These are phyloP conservation scores for Chloroceryle amazona DNA, from an alignment of 2,797 vertebrate genomes.

Conservation along the genomic window DNA sequence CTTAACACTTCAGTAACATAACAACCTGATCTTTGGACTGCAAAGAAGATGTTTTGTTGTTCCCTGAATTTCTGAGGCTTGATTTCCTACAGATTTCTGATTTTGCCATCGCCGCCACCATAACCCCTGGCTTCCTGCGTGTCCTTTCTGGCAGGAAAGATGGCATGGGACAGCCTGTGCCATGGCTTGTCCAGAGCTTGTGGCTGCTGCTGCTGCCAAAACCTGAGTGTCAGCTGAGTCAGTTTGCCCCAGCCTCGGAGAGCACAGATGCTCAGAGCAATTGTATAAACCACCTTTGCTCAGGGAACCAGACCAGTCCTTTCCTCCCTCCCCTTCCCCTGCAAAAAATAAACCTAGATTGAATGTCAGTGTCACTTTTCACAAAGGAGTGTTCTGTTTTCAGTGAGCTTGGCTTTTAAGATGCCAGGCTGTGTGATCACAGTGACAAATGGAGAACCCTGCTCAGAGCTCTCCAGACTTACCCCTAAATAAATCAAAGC, in stretches of 20 bases:
- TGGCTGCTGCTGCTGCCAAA: neutral
- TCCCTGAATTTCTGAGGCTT: neutral
- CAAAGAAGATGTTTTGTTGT: neutral
- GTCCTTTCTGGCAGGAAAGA: neutral
- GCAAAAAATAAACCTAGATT: conserved; percentile 56
- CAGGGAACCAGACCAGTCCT: neutral
- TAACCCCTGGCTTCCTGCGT: neutral
- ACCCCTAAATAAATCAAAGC: conserved; percentile 59
- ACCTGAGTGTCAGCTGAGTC: accelerated
- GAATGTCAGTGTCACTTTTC: conserved; percentile 58
- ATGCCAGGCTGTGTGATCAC: conserved; percentile 39
- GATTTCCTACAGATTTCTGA: neutral
- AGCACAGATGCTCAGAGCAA: neutral
- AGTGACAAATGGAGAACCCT: conserved; percentile 61
- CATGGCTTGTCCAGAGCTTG: neutral
- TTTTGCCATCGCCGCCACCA: neutral
- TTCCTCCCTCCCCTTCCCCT: neutral
- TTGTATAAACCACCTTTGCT: neutral
- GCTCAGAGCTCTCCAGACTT: neutral
- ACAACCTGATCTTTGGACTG: neutral
- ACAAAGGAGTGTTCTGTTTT: conserved; percentile 58
- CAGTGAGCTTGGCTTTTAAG: conserved; percentile 54
- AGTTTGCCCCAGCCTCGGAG: accelerated
- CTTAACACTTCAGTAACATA: neutral
- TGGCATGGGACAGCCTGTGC: neutral